phyloP scores from a whole-genome alignment of 2,888 invertebrate genomes.

The Phasia obesa region DNA sequence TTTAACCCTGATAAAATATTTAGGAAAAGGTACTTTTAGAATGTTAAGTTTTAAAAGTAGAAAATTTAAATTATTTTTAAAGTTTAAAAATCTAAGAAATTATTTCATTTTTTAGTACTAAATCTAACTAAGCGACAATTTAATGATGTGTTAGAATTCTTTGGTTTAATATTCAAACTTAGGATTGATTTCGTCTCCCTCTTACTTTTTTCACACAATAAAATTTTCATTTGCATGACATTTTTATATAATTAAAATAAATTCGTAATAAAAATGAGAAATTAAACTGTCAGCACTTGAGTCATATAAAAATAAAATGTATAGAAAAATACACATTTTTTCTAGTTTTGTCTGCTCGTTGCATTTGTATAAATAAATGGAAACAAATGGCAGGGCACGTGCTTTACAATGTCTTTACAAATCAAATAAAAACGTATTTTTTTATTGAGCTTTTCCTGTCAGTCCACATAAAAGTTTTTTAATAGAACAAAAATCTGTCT shows the following conservation, averaged over 20 bases:
- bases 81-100: too few species aligned
- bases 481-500: conserved; percentile 19
- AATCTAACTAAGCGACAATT: conserved; percentile 3
- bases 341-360: conserved; percentile 10
- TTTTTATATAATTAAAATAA: conserved; percentile 53
- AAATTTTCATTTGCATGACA: conserved; percentile 45
- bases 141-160: conserved; percentile 11
- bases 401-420: conserved; percentile 42
- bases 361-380: conserved; percentile 3
- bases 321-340: conserved; percentile 33
- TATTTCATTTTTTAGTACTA: too few species aligned
- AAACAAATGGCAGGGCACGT: conserved; percentile 61
- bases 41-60: too few species aligned
- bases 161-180: neutral
- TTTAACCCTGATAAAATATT: too few species aligned
- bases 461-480: conserved; percentile 42
- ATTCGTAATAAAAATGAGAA: conserved; percentile 44
- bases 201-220: neutral
- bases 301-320: conserved; percentile 24
- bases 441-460: conserved; percentile 55
- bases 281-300: conserved; percentile 63
- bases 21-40: too few species aligned
- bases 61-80: too few species aligned
- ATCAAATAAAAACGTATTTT: conserved; percentile 15
- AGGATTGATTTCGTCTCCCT: neutral